Conservation (phyloP, 2,888 invertebrate species). For the Boloria euphrosyne region DNA sequence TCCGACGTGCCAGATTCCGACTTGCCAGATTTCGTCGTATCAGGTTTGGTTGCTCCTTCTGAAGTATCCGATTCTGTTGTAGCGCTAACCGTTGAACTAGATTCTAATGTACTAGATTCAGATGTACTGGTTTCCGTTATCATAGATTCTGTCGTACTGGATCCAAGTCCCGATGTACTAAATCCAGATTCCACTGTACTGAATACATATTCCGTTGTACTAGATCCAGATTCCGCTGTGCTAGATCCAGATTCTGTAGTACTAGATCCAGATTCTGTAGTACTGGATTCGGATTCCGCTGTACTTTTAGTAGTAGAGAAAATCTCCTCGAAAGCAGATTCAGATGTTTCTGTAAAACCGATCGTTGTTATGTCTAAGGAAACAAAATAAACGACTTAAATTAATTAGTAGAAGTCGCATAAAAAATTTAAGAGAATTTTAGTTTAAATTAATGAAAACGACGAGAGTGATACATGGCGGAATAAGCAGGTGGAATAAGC, state of each 20-base stretch:
- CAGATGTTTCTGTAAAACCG: slow-evolving; percentile 12
- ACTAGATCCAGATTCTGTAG: too few relatives aligned
- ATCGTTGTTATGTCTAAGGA: slow-evolving; percentile 19
- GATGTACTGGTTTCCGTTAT: slow-evolving; percentile 27
- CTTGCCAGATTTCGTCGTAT: slow-evolving; percentile 15
- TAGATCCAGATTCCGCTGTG: too few relatives aligned
- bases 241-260: too few relatives aligned
- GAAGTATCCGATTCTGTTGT: slow-evolving; percentile 4
- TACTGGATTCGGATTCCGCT: slow-evolving; percentile 6
- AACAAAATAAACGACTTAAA: background rate
- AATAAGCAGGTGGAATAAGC: too few relatives aligned
- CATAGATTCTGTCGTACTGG: slow-evolving; percentile 7
- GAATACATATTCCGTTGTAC: slow-evolving; percentile 14
- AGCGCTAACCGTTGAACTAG: background rate
- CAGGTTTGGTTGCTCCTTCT: background rate
- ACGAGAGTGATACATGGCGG: too few relatives aligned
- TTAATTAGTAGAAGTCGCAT: background rate
- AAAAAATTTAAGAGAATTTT: background rate
- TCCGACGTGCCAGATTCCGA: slow-evolving; percentile 17
- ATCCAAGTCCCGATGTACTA: slow-evolving; percentile 15
- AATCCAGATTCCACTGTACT: background rate
- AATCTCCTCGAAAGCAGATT: background rate
- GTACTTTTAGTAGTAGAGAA: slow-evolving; percentile 10
- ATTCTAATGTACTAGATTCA: slow-evolving; percentile 9
- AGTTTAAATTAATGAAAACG: background rate